phyloP scores from a whole-genome alignment of 64 coral and sea anemone genomes.

The Cladopsammia gracilis region DNA sequence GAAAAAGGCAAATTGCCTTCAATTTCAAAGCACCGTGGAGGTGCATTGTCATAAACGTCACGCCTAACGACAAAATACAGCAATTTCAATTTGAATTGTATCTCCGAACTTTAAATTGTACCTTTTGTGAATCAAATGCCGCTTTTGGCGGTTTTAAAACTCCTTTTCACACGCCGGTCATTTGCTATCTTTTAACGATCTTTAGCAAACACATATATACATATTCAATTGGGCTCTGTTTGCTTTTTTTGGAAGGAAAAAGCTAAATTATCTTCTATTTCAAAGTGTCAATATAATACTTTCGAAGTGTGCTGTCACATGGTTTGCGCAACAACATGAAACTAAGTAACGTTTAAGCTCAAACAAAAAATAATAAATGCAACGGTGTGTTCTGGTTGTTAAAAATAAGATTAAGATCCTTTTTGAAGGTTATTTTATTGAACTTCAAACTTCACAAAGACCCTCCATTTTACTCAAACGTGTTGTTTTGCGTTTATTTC shows the following conservation, averaged over 20 bases:
- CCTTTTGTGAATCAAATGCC: not conserved
- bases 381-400: too few species aligned
- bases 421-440: too few species aligned
- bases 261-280: not conserved
- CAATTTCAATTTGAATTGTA: not conserved
- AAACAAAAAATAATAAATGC: not conserved
- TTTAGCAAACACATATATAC: not conserved
- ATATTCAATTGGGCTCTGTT: constrained; percentile 1
- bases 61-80: not conserved
- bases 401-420: too few species aligned
- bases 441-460: too few species aligned
- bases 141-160: not conserved
- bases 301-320: not conserved
- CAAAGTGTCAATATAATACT: not conserved
- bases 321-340: not conserved
- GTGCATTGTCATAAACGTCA: not conserved
- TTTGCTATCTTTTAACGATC: not conserved
- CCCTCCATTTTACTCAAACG: too few species aligned
- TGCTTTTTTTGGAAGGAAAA: not conserved
- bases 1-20: not conserved
- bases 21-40: not conserved
- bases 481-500: too few species aligned
- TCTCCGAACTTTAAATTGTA: not conserved
- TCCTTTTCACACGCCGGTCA: not conserved
- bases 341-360: not conserved